These are phyloP conservation scores for Eutrigla gurnardus DNA, from an alignment of 2,797 vertebrate genomes.

Conservation along the genomic window DNA sequence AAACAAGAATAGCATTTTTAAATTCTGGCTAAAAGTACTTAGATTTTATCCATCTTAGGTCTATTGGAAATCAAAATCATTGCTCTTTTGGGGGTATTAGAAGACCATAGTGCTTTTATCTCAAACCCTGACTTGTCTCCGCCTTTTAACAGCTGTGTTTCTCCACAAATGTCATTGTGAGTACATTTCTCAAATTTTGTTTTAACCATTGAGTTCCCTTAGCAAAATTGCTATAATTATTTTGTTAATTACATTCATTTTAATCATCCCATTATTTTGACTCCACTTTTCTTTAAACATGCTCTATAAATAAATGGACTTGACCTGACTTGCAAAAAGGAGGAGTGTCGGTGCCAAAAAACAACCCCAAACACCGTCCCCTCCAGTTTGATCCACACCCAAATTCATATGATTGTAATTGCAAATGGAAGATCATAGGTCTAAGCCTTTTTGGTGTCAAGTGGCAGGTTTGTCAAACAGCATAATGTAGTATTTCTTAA, in stretches of 20 bases:
- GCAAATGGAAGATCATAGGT: not conserved
- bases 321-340: not conserved
- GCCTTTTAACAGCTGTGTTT: not conserved
- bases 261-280: not conserved
- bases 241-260: not conserved
- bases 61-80: not conserved
- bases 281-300: not conserved
- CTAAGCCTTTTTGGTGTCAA: not conserved
- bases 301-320: slow-evolving; percentile 12
- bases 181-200: not conserved
- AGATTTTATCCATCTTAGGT: too few species aligned
- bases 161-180: not conserved
- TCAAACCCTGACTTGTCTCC: not conserved
- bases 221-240: not conserved
- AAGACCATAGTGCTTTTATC: not conserved
- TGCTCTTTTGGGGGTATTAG: not conserved
- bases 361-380: not conserved
- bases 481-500: slow-evolving; percentile 3
- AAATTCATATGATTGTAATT: not conserved
- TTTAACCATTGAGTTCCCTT: too few species aligned
- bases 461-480: slow-evolving; percentile 18
- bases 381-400: slow-evolving; percentile 9
- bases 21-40: not conserved
- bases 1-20: not conserved
- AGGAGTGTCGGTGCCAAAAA: slow-evolving; percentile 5